Percentiles rank a stretch among this genome's conserved stretches.
Evolutionary conservation across 2,888 invertebrate species (phyloP).

Genomic region (Branchinecta sandiegonensis): DNA sequence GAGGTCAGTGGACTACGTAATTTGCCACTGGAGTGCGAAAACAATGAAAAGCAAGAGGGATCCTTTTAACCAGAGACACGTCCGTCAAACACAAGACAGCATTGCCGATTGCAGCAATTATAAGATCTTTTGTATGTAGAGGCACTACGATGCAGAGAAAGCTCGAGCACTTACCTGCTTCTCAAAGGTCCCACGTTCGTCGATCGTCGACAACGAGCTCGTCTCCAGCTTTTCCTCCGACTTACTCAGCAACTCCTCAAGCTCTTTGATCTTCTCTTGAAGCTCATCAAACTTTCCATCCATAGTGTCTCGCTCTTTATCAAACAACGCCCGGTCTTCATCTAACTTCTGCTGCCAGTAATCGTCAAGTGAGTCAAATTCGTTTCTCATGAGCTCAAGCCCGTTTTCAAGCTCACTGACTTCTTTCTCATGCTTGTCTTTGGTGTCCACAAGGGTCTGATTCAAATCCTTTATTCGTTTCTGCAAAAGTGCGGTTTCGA

Average conservation of each 20-base stretch:
- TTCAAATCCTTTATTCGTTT: constrained; percentile 22
- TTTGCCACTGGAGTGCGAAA: no score
- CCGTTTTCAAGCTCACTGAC: constrained; percentile 55
- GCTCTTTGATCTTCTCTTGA: constrained; percentile 54
- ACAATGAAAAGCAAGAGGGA: no score
- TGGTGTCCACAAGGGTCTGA: constrained; percentile 18
- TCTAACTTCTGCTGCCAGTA: constrained; percentile 66
- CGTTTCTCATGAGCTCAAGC: constrained; percentile 54
- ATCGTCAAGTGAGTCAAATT: constrained; percentile 72
- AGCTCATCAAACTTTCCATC: constrained; percentile 55
- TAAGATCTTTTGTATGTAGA: neutral
- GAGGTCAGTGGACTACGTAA: no score
- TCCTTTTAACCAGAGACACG: no score
- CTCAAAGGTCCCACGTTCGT: constrained; percentile 55
- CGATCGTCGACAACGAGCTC: constrained; percentile 54
- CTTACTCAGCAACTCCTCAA: constrained; percentile 49
- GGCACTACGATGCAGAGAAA: neutral
- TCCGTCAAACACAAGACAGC: no score
- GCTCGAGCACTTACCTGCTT: constrained; percentile 36
- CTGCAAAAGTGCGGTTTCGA: constrained; percentile 23
- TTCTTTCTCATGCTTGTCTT: constrained; percentile 35
- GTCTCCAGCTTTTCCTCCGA: constrained; percentile 36
- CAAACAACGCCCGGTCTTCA: constrained; percentile 57
- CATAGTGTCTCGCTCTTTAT: constrained; percentile 38
- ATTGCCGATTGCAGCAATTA: no score